phyloP scores from a whole-genome alignment of 2,113 vertebrate genomes.

The Oreochromis niloticus region DNA sequence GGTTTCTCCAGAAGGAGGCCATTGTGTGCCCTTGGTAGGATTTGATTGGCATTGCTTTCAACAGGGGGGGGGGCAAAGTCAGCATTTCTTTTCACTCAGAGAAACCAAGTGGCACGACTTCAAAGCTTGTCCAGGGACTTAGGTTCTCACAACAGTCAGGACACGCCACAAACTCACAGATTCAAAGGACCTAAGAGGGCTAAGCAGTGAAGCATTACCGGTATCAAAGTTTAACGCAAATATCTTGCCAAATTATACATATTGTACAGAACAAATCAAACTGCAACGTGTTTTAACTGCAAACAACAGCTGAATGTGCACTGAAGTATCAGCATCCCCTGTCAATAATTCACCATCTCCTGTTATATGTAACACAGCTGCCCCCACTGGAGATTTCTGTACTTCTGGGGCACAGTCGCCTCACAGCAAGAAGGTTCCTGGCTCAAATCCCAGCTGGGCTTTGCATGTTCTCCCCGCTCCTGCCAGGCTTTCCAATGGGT shows the following conservation, averaged over 20 bases:
- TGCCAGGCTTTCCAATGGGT: background rate
- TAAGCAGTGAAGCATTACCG: slow-evolving; percentile 1
- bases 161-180: slow-evolving; percentile 14
- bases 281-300: background rate
- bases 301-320: background rate
- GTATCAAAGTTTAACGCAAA: slow-evolving; percentile 10
- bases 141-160: slow-evolving; percentile 28
- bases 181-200: background rate
- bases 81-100: slow-evolving; percentile 56
- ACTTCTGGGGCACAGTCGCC: background rate
- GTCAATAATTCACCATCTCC: background rate
- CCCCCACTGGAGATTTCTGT: background rate
- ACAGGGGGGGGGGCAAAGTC: slow-evolving; percentile 30
- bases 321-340: background rate
- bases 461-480: background rate
- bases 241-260: background rate
- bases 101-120: slow-evolving; percentile 68
- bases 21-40: slow-evolving; percentile 47
- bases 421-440: background rate
- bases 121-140: slow-evolving; percentile 61
- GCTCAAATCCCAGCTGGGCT: background rate
- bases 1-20: slow-evolving; percentile 20
- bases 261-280: background rate
- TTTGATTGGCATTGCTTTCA: slow-evolving; percentile 54
- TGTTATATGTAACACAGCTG: background rate